Base-by-base conservation (phyloP, 2,797 vertebrate species). In the Epinephelus awoara region DNA sequence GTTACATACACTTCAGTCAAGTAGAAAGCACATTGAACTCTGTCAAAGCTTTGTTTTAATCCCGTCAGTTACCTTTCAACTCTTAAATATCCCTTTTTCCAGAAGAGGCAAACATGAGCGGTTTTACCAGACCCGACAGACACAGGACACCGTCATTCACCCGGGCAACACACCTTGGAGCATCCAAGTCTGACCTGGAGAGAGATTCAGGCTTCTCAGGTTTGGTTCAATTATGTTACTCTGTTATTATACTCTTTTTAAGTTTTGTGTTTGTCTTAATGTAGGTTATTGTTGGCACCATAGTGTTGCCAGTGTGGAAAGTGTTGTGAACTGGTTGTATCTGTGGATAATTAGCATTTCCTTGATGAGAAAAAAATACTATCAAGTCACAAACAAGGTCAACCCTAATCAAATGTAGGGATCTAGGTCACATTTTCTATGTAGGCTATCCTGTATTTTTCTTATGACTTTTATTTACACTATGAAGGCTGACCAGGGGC, bases 121-220 rank as follows among this genome's bases (percentile, higher is more conserved):
- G 77, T 46, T 90, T 90, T 15, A 90, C 52, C 57, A 82, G 84
- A 78, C 80, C 66, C 2, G 59, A 82, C 58, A 72, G 84, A 61
- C 91, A 88, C 73, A 78, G 84, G 85, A 90, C 79, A 34, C 75
- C 77, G 6, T 29, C 50, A 0, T 88, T 89, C 67, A 88, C 84
- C 77, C 85, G 90, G 89, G 73, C 77, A 67, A 86, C 91, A 11
- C 88, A 88, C 75, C 62, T 82, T 1, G 83, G 81, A 79, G 8
- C 68, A 56, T 87, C 88, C 15, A 94, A 89, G 75, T 64, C 85
- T 38, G 96, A 97, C 77, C 94, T 96, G 75, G 97, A 97, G 91
- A 96, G 95, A 88, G 97, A 98, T 91, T 98, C 97, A 0, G 96
- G 97, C 90, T 97, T 97, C 88, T 97, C 96, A 96, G 96, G 96